Base-by-base conservation (phyloP, 1,140 invertebrate genomes). In the Drosophila subpulchrella region DNA sequence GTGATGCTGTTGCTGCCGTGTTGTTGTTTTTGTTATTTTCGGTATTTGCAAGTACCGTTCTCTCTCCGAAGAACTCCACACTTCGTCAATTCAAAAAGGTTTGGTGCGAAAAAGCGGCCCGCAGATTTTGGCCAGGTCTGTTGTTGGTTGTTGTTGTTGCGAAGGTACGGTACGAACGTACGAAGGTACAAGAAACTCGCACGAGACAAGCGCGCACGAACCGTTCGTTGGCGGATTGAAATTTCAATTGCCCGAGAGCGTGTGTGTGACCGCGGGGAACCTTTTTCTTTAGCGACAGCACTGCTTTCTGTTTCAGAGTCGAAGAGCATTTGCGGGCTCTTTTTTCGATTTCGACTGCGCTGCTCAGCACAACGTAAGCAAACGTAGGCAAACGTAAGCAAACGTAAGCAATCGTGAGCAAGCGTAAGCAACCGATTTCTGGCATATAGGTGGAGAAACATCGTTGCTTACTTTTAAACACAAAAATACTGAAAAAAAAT, bases 11-110 rank as follows among this genome's bases (percentile, higher is more conserved):
- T 66, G 60, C 47, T 48, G 46, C 46, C n/a, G 15, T 65, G 47
- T 27, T 39, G 27, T 56, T 62, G 68, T 30, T 73, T 53, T 39
- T 73, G 51, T 39, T 72, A 39, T 53, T 74, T 47, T 71, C 51
- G 44, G 27, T 38, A n/a, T 47, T 34, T n/a, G n/a, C 32, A 41
- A 60, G 44, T 71, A 71, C 67, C 67, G 67, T 71, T 71, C 63
- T 51, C 63, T 51, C 30, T 36, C 11, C 39, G 55, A 36, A 53
- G 50, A 53, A 53, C 50, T 53, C 50, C 50, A 7, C 50, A 7
- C 11, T 30, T 46, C 17, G 17, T 17, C 15, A 12, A 15, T 10
- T 11, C 46, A 48, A 53, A 51, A 34, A n/a, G 47, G 47, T 30
- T 30, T n/a, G 13, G 30, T 20, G 32, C 30, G 50, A 53, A 53